phyloP scores from a whole-genome alignment of 2,888 invertebrate species.

The Glyphotaelius pellucidus region DNA sequence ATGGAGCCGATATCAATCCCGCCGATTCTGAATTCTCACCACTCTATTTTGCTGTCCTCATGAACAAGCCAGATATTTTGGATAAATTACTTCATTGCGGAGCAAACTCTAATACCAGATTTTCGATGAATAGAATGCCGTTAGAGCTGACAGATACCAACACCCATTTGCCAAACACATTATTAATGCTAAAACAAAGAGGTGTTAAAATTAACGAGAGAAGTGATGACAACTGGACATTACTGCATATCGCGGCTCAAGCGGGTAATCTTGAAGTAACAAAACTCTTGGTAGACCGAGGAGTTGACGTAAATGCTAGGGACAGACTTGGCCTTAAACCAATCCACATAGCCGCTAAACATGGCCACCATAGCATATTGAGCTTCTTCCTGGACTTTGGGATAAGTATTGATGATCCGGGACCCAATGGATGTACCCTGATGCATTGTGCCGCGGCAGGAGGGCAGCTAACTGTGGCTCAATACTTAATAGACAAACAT shows the following conservation, averaged over 20 bases:
- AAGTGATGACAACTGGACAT: background rate
- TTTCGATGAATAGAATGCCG: background rate
- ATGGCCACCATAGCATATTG: background rate
- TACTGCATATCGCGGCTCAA: constrained; percentile 16
- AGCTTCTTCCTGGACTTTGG: background rate
- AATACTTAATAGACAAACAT: background rate
- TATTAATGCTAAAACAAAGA: background rate
- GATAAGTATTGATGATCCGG: background rate
- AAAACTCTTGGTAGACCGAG: background rate
- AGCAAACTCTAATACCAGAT: background rate
- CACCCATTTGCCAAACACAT: background rate
- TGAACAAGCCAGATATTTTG: background rate
- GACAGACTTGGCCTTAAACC: background rate
- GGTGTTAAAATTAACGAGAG: background rate
- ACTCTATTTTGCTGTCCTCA: background rate
- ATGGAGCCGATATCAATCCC: background rate
- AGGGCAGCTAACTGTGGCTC: background rate
- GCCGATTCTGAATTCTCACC: background rate
- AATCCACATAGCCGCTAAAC: background rate
- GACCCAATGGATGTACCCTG: background rate
- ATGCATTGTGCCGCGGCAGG: background rate
- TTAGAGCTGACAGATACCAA: background rate
- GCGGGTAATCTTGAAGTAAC: background rate
- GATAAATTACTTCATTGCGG: background rate
- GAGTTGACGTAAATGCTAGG: background rate